These are phyloP conservation scores for Thaleichthys pacificus DNA, from an alignment of 2,797 vertebrate species.

Conservation along the genomic window DNA sequence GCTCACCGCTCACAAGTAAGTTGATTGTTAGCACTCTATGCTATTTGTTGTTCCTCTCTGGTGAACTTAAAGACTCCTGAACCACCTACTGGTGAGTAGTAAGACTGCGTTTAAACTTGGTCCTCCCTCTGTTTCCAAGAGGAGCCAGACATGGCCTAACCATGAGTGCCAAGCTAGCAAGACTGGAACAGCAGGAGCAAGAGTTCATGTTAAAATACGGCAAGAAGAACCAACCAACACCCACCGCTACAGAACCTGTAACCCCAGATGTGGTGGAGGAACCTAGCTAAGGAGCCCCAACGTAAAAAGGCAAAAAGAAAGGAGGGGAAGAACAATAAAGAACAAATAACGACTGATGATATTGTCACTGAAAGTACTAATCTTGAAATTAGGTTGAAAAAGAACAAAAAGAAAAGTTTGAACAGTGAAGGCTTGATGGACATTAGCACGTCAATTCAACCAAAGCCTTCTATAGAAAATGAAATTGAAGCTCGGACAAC, in stretches of 20 bases:
- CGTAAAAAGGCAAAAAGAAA: slow-evolving; percentile 45
- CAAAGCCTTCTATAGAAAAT: background rate
- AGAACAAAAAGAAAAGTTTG: slow-evolving; percentile 42
- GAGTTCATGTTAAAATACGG: slow-evolving; percentile 83
- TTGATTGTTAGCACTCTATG: background rate
- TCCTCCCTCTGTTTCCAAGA: slow-evolving; percentile 59
- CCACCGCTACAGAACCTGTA: background rate
- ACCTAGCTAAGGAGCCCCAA: slow-evolving; percentile 7
- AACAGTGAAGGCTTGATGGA: background rate
- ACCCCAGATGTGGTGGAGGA: slow-evolving; percentile 17
- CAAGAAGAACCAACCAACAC: slow-evolving; percentile 52
- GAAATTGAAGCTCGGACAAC: slow-evolving; percentile 15
- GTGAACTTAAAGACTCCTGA: too few species aligned
- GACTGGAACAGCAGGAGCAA: slow-evolving; percentile 89
- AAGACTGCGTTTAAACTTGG: background rate
- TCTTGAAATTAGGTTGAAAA: slow-evolving; percentile 35
- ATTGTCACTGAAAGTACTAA: slow-evolving; percentile 18
- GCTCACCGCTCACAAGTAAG: slow-evolving; percentile 95
- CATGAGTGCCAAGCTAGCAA: slow-evolving; percentile 92
- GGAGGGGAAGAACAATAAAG: slow-evolving; percentile 27
- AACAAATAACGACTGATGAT: background rate
- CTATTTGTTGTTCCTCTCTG: background rate
- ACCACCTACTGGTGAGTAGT: too few species aligned
- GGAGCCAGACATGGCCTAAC: slow-evolving; percentile 89
- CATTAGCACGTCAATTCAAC: background rate